phyloP scores from a whole-genome alignment of 64 coral and sea anemone genomes.

The Actinia tenebrosa region DNA sequence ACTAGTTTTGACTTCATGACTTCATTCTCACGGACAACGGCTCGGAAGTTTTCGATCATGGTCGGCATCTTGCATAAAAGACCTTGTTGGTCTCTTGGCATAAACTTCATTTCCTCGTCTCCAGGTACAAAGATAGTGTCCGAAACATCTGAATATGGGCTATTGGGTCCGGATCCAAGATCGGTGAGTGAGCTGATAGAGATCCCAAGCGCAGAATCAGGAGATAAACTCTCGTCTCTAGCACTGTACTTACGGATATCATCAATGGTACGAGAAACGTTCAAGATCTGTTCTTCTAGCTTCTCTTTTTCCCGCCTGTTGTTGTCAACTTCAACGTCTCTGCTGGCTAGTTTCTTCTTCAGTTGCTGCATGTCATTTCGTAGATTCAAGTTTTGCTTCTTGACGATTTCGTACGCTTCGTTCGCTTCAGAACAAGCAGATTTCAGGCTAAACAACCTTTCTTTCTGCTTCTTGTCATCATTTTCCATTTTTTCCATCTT shows the following conservation, averaged over 20 bases:
- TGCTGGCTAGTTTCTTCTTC: constrained; percentile 53
- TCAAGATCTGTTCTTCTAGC: constrained; percentile 74
- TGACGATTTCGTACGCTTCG: constrained; percentile 88
- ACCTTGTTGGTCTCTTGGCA: constrained; percentile 4
- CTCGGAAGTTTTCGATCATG: constrained; percentile 80
- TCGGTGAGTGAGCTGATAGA: constrained; percentile 54
- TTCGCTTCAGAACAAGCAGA: constrained; percentile 87
- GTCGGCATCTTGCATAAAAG: constrained; percentile 79
- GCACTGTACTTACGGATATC: constrained; percentile 72
- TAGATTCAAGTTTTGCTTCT: constrained; percentile 72
- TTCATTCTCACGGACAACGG: constrained; percentile 78
- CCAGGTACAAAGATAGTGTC: constrained; percentile 14
- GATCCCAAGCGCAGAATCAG: constrained; percentile 66
- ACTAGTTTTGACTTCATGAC: constrained; percentile 47
- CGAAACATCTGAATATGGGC: constrained; percentile 49
- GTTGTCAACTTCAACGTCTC: constrained; percentile 41
- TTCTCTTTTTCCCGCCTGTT: constrained; percentile 60
- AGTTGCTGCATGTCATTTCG: constrained; percentile 49
- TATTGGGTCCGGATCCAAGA: constrained; percentile 57
- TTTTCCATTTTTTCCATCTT: constrained; percentile 67
- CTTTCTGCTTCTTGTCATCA: constrained; percentile 79
- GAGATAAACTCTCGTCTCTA: constrained; percentile 52
- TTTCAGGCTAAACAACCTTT: constrained; percentile 76
- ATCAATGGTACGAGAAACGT: constrained; percentile 74
- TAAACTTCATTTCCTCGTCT: constrained; percentile 8